These are phyloP conservation scores for Apogon hyalosoma DNA, from an alignment of 2,797 vertebrate genomes.

Conservation along the genomic window DNA sequence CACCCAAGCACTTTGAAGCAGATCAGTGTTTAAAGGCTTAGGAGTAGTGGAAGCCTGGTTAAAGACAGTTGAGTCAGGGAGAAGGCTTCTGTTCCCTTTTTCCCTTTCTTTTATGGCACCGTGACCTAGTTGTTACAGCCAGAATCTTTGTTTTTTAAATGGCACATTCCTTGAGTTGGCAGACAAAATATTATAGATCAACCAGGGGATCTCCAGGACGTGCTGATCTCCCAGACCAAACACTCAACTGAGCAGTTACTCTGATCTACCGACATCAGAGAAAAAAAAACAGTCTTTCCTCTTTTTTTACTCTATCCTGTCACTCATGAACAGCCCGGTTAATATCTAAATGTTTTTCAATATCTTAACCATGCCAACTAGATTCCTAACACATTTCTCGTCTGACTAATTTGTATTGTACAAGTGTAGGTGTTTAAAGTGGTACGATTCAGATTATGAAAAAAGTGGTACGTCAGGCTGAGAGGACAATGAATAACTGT, in stretches of 20 bases:
- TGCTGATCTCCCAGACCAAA: constrained; percentile 39
- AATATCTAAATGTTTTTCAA: constrained; percentile 32
- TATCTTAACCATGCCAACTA: constrained; percentile 17
- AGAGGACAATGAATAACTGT: constrained; percentile 21
- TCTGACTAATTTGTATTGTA: constrained; percentile 31
- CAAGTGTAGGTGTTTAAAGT: constrained; percentile 32
- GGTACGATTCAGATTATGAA: constrained; percentile 32
- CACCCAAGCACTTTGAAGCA: constrained; percentile 43
- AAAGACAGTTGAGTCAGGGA: constrained; percentile 53
- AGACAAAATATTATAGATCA: constrained; percentile 48
- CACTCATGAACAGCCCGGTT: constrained; percentile 17
- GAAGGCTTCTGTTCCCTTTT: constrained; percentile 15
- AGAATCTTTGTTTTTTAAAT: constrained; percentile 36
- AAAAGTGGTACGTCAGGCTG: constrained; percentile 20
- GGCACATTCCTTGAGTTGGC: constrained; percentile 25
- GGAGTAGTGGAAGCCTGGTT: constrained; percentile 42
- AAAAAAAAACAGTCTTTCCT: constrained; percentile 11
- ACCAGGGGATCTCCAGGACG: constrained; percentile 31
- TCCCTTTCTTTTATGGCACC: constrained; percentile 27
- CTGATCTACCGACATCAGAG: constrained; percentile 35
- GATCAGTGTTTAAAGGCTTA: constrained; percentile 66
- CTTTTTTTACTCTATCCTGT: constrained; percentile 11
- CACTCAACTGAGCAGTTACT: constrained; percentile 18
- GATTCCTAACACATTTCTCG: constrained; percentile 37
- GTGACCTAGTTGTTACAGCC: constrained; percentile 36